These are phyloP conservation scores for Lamellibrachia luymesi DNA, from an alignment of 1,140 invertebrate species.

Conservation along the genomic window DNA sequence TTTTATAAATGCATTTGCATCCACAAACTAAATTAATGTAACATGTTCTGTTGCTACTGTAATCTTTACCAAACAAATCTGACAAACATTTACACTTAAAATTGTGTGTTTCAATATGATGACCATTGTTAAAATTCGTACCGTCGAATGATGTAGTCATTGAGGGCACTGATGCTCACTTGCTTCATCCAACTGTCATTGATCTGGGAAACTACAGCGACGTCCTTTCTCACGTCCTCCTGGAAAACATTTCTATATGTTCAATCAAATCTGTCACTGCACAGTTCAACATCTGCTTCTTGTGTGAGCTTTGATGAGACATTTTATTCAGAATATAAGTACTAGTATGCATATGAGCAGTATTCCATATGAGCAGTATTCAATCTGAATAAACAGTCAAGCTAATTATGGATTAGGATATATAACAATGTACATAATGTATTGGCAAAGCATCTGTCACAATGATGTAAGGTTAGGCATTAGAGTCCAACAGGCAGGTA, in stretches of 20 bases:
- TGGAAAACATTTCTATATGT: slow-evolving; percentile 30
- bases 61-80: not conserved
- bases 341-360: too few relatives aligned
- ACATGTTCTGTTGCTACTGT: not conserved
- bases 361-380: too few relatives aligned
- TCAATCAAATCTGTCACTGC: not conserved
- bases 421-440: too few relatives aligned
- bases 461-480: too few relatives aligned
- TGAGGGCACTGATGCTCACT: slow-evolving; percentile 69
- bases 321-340: too few relatives aligned
- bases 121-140: slow-evolving; percentile 43
- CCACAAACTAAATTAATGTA: not conserved
- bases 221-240: slow-evolving; percentile 69
- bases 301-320: too few relatives aligned
- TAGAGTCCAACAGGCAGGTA: too few relatives aligned
- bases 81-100: not conserved
- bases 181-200: slow-evolving; percentile 73
- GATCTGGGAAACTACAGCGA: slow-evolving; percentile 73
- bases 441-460: too few relatives aligned
- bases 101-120: not conserved
- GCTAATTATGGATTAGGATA: too few relatives aligned
- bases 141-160: slow-evolving; percentile 77
- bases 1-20: not conserved
- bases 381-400: too few relatives aligned
- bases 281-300: too few relatives aligned